Percentiles rank a stretch among this genome's conserved stretches.
Conservation (phyloP, 2,888 invertebrate genomes). For the Andrena minutula region DNA sequence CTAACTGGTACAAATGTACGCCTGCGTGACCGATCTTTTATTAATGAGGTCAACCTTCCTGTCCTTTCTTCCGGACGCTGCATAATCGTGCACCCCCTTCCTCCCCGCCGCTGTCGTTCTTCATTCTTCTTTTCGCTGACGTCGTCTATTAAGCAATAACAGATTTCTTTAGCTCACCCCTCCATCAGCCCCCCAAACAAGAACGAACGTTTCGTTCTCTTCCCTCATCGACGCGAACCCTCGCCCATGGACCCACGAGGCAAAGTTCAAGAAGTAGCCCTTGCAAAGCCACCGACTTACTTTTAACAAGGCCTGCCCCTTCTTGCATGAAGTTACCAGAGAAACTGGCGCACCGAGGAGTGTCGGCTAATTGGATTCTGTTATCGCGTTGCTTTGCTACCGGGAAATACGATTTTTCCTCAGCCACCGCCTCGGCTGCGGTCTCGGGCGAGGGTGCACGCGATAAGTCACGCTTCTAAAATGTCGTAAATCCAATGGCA, state of each 20-base stretch:
- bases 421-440: neutral
- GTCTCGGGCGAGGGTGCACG: neutral
- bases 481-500: neutral
- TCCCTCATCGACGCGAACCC: constrained; percentile 7
- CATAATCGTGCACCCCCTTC: neutral
- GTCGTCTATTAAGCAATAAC: constrained; percentile 32
- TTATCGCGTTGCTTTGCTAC: constrained; percentile 51
- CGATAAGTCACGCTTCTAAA: constrained; percentile 44
- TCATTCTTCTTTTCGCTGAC: constrained; percentile 7
- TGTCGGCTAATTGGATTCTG: constrained; percentile 65
- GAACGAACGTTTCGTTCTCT: neutral
- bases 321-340: constrained; percentile 10
- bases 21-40: constrained; percentile 45
- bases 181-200: neutral
- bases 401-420: constrained; percentile 21
- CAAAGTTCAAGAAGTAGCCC: constrained; percentile 53
- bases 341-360: constrained; percentile 17
- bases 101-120: too few species aligned
- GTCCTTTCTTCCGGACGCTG: neutral
- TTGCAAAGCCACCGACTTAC: constrained; percentile 46
- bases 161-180: neutral
- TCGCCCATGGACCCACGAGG: neutral
- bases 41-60: constrained; percentile 55
- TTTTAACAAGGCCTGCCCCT: constrained; percentile 52
- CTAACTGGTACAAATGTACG: constrained; percentile 47